A percentile compares a stretch with the other conserved stretches of the same genome.
phyloP scores from a whole-genome alignment of 2,797 vertebrate genomes.

The Myotis myotis region DNA sequence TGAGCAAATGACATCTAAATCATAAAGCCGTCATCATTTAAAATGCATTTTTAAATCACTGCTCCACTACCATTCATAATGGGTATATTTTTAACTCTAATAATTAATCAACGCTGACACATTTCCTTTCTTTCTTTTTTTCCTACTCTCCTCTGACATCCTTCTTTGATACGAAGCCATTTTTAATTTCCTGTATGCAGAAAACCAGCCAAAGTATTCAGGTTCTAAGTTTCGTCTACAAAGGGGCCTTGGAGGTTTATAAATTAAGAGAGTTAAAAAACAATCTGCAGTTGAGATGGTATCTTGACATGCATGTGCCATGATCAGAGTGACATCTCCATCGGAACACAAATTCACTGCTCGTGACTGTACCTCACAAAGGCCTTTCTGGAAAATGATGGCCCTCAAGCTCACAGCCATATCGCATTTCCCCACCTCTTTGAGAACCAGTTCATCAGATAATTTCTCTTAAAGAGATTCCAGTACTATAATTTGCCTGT shows the following conservation, averaged over 20 bases:
- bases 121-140: slow-evolving; percentile 32
- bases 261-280: slow-evolving; percentile 70
- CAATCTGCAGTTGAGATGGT: slow-evolving; percentile 65
- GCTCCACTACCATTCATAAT: slow-evolving; percentile 63
- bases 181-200: slow-evolving; percentile 80
- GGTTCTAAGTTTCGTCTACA: slow-evolving; percentile 45
- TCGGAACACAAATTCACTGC: slow-evolving; percentile 67
- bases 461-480: slow-evolving; percentile 82
- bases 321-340: slow-evolving; percentile 50
- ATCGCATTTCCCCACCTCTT: slow-evolving; percentile 77
- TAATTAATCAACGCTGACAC: slow-evolving; percentile 77
- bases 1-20: slow-evolving; percentile 70
- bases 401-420: slow-evolving; percentile 16
- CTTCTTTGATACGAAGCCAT: slow-evolving; percentile 71
- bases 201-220: slow-evolving; percentile 59
- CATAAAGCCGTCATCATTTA: slow-evolving; percentile 71
- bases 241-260: slow-evolving; percentile 56
- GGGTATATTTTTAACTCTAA: slow-evolving; percentile 66
- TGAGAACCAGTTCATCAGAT: slow-evolving; percentile 78
- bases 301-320: slow-evolving; percentile 49
- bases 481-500: slow-evolving; percentile 78
- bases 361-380: slow-evolving; percentile 50
- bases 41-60: slow-evolving; percentile 63
- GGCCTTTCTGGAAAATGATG: slow-evolving; percentile 55
- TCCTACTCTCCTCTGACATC: slow-evolving; percentile 58